phyloP scores from a whole-genome alignment of 2,797 vertebrate species.

The Acomys russatus region DNA sequence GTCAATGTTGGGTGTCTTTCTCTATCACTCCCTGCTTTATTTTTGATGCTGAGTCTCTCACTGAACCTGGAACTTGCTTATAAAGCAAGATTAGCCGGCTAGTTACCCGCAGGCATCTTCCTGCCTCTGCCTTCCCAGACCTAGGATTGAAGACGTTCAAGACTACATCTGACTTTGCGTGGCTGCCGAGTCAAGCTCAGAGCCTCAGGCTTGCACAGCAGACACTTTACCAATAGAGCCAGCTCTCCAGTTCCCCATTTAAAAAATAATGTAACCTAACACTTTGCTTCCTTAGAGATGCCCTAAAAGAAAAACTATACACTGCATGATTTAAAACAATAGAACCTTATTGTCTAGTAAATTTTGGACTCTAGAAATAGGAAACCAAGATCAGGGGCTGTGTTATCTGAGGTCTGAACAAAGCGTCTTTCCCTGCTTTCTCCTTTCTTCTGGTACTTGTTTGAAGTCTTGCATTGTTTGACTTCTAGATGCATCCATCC shows the following conservation, averaged over 20 bases:
- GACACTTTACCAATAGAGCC: not conserved
- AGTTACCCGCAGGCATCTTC: not conserved
- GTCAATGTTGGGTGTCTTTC: not conserved
- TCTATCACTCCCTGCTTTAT: not conserved
- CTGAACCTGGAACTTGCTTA: not conserved
- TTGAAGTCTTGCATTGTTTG: not conserved
- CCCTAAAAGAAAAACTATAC: not conserved
- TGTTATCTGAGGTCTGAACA: not conserved
- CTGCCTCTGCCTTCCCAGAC: not conserved
- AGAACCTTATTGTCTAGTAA: not conserved
- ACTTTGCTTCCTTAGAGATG: not conserved
- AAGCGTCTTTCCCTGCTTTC: not conserved
- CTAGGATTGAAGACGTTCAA: not conserved
- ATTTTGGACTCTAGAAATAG: not conserved
- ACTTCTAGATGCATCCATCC: not conserved
- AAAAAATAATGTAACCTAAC: conserved; percentile 1
- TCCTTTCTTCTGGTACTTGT: not conserved
- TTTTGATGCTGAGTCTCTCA: not conserved
- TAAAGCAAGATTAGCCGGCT: not conserved
- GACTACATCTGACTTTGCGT: not conserved
- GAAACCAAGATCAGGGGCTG: not conserved
- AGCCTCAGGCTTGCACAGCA: not conserved
- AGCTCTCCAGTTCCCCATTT: not conserved
- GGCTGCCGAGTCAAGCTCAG: not conserved
- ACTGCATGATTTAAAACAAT: not conserved